Base-by-base conservation (phyloP, 2,113 vertebrate species). In the Pelodiscus sinensis region DNA sequence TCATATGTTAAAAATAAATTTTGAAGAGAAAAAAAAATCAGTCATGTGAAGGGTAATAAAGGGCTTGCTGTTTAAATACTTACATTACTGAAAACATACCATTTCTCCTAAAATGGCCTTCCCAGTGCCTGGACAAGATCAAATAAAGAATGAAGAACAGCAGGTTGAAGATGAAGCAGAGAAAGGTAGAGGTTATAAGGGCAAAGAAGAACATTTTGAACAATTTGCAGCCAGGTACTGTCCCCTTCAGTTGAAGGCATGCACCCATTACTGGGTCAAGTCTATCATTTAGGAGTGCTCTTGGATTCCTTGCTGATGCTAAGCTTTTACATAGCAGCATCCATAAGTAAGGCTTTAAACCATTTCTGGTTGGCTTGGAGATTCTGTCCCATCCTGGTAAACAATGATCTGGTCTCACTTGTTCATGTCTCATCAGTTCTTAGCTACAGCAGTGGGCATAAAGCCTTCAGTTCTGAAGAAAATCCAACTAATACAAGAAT, bases 401-500 rank as follows among this genome's bases (percentile, higher is more conserved):
- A 50, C 8, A 8, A 14, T 75, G 73, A 12, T 21, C n/a, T 38
- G 19, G 68, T 9, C 68, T 35, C 68, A 73, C 35, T 25, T 75
- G 22, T 38, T 24, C 38, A 75, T 13, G 4, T 22, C 22, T 75
- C 12, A 75, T 50, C 35, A 75, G 21, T 22, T 38, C 35, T 75
- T 22, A 25, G 73, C 35, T 75, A 12, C 35, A 44, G 35, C 35
- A 75, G 12, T 86, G 1, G 0, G 50, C 9, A 4, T 55, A 79
- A 88, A 24, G 51, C 44, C 12, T 75, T 75, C 27, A 80, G 35
- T 58, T 31, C 89, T 84, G 84, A 31, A 31, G 35, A 94, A 92
- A 24, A 15, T 3, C 0, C 12, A 44, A 8, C 21, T 18, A 0
- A 0, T 44, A 29, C 14, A 77, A 68, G 60, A 62, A 81, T 9